A percentile compares a stretch with the other conserved stretches of the same genome.
These are phyloP conservation scores for Oreochromis mossambicus DNA, from an alignment of 2,797 vertebrate genomes.

Conservation along the genomic window DNA sequence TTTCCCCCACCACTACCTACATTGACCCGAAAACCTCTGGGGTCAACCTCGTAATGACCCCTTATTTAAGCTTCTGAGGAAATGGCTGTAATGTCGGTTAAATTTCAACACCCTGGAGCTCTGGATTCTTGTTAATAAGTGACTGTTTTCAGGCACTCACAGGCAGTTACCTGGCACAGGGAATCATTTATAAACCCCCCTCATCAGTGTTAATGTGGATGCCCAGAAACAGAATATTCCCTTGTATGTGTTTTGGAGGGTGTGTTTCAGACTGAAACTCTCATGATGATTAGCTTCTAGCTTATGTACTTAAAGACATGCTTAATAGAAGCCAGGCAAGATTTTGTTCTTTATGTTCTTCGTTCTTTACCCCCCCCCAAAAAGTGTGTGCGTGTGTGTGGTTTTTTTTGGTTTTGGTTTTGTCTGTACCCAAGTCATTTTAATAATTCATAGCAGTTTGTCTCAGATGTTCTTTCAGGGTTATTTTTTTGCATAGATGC, in stretches of 20 bases:
- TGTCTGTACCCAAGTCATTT: background rate
- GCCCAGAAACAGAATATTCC: background rate
- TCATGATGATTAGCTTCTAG: background rate
- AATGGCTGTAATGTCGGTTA: conserved; percentile 41
- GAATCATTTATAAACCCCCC: conserved; percentile 50
- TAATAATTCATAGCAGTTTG: background rate
- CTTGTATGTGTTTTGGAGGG: background rate
- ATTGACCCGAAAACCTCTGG: background rate
- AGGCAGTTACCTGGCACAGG: conserved; percentile 16
- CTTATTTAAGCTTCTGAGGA: background rate
- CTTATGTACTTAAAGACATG: background rate
- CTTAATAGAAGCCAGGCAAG: background rate
- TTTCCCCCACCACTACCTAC: background rate
- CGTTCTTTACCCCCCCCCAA: background rate
- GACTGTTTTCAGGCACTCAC: conserved; percentile 25
- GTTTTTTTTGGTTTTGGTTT: too few relatives aligned
- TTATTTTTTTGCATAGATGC: background rate
- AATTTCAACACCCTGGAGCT: conserved; percentile 45
- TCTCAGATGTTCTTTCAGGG: background rate
- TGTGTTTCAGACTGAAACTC: background rate
- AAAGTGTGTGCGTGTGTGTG: background rate
- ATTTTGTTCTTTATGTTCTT: background rate
- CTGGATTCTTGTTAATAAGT: conserved; percentile 64
- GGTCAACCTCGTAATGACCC: background rate
- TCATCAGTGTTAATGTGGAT: background rate